Evolutionary conservation across 2,888 invertebrate species (phyloP).

Genomic region (Dorcus parallelipipedus): DNA sequence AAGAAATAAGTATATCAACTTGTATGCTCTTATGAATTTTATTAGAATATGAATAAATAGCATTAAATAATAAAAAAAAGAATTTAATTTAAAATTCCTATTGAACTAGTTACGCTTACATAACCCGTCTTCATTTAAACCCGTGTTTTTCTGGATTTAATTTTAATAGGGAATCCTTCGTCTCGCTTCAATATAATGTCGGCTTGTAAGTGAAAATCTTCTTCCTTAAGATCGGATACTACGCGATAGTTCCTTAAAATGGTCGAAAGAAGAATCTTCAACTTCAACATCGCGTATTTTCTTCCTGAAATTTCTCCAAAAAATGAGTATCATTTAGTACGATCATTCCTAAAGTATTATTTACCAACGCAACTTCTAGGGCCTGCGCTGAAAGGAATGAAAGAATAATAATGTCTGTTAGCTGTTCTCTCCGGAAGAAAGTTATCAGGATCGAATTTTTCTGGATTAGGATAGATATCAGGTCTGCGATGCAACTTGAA

Average conservation of each 20-base stretch:
- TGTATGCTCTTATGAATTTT: too few species aligned
- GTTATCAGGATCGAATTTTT: conserved; percentile 74
- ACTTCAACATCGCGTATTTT: conserved; percentile 76
- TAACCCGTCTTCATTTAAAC: too few species aligned
- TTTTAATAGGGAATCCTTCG: conserved; percentile 69
- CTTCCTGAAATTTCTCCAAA: conserved; percentile 53
- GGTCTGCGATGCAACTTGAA: conserved; percentile 66
- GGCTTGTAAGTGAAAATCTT: conserved; percentile 64
- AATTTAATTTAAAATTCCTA: too few species aligned
- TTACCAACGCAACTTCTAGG: conserved; percentile 75
- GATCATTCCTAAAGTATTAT: conserved; percentile 28
- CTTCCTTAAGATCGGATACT: conserved; percentile 60
- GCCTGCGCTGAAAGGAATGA: conserved; percentile 78
- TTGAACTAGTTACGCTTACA: too few species aligned
- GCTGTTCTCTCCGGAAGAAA: conserved; percentile 73
- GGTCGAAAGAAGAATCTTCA: conserved; percentile 70
- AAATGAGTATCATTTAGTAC: background rate
- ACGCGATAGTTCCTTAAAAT: conserved; percentile 67
- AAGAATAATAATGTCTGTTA: conserved; percentile 75
- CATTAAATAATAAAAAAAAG: too few species aligned
- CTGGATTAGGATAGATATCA: conserved; percentile 66
- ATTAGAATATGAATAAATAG: too few species aligned
- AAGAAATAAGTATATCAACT: too few species aligned
- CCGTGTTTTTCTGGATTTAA: conserved; percentile 60
- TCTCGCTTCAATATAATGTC: conserved; percentile 73